Evolutionary conservation across 2,113 vertebrate genomes (phyloP).

Genomic region (Gorsachius goisagi): DNA sequence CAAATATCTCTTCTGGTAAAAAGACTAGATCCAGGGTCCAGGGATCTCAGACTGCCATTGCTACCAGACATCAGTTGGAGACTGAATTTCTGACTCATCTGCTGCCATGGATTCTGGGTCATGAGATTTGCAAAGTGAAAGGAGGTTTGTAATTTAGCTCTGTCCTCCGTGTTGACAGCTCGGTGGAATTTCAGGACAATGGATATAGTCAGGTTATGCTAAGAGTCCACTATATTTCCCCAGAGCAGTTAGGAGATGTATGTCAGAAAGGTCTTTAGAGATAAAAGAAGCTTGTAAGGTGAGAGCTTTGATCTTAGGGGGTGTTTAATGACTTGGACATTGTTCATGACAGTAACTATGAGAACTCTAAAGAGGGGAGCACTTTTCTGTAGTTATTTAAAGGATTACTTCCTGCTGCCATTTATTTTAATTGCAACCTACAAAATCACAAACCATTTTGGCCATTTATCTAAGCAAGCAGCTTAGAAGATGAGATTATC

Average conservation of each 20-base stretch:
- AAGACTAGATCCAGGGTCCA: not conserved
- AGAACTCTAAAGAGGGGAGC: not conserved
- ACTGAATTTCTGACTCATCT: not conserved
- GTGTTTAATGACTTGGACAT: not conserved
- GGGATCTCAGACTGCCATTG: not conserved
- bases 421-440: not conserved
- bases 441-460: not conserved
- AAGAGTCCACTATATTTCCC: not conserved
- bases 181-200: constrained; percentile 3
- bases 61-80: not conserved
- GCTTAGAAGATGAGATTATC: not conserved
- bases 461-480: not conserved
- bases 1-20: not conserved
- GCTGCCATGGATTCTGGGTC: not conserved
- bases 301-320: not conserved
- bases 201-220: not conserved
- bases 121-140: not conserved
- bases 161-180: not conserved
- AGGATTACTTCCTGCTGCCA: not conserved
- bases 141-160: not conserved
- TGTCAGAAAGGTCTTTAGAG: not conserved
- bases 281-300: not conserved
- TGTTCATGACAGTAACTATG: not conserved
- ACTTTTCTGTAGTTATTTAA: not conserved
- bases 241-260: not conserved